Percentiles rank a stretch among this genome's conserved stretches.
Conservation (phyloP, 1,140 invertebrate genomes). For the Propsilocerus akamusi region DNA sequence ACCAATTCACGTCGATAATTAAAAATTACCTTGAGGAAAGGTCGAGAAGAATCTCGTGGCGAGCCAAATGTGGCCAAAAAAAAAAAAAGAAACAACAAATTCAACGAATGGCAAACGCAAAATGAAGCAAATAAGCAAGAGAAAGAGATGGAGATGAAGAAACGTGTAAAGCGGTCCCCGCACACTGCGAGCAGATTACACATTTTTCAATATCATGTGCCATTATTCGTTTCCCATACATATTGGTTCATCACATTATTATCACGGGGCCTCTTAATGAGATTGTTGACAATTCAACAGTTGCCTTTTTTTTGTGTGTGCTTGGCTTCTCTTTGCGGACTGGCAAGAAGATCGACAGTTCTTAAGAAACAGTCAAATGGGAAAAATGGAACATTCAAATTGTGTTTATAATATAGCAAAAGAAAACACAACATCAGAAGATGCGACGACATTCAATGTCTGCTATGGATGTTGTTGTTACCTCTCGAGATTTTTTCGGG, state of each 20-base stretch:
- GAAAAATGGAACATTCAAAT: neutral
- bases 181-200: too few species aligned
- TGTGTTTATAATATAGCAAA: neutral
- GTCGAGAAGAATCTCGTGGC: neutral
- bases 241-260: neutral
- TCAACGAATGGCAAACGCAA: neutral
- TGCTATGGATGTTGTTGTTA: neutral
- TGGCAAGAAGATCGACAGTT: neutral
- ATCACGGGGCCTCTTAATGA: neutral
- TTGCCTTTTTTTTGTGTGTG: neutral
- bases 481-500: neutral
- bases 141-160: neutral
- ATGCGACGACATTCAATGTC: neutral
- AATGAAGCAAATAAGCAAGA: neutral
- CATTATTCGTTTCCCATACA: neutral
- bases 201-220: neutral
- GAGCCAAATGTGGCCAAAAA: neutral
- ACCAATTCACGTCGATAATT: too few species aligned
- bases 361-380: neutral
- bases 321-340: neutral
- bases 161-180: too few species aligned
- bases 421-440: neutral
- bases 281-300: slow-evolving; percentile 1
- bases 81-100: neutral
- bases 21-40: slow-evolving; percentile 3